phyloP scores from a whole-genome alignment of 2,113 vertebrate genomes.

The Australoheros scitulus region DNA sequence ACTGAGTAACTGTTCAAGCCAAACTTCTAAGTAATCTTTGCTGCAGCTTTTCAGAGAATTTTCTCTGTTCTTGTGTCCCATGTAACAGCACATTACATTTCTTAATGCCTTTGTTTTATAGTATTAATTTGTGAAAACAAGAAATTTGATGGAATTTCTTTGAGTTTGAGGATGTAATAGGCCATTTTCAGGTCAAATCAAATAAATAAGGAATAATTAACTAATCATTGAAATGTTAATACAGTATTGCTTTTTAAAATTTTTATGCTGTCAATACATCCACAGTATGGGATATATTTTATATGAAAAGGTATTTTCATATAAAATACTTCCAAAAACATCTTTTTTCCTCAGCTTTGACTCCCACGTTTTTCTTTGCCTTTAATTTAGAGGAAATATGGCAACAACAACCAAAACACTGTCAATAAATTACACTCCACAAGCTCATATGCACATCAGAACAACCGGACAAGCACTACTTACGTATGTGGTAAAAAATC shows the following conservation, averaged over 20 bases:
- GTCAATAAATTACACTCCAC: neutral
- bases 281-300: neutral
- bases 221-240: too few relatives aligned
- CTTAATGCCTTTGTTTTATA: neutral
- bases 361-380: neutral
- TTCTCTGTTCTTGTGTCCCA: neutral
- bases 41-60: neutral
- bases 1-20: neutral
- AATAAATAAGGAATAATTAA: too few relatives aligned
- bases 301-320: neutral
- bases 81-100: neutral
- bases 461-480: conserved; percentile 37
- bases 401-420: neutral
- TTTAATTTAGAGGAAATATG: neutral
- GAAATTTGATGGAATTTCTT: too few relatives aligned
- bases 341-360: neutral
- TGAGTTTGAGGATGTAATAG: too few relatives aligned
- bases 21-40: neutral
- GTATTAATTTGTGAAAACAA: neutral
- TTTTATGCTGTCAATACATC: neutral
- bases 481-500: neutral
- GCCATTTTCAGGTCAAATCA: too few relatives aligned
- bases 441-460: neutral
- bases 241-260: too few relatives aligned
- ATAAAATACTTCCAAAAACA: neutral